Conservation (phyloP, 2,113 vertebrate genomes). For the Pelobates fuscus region DNA sequence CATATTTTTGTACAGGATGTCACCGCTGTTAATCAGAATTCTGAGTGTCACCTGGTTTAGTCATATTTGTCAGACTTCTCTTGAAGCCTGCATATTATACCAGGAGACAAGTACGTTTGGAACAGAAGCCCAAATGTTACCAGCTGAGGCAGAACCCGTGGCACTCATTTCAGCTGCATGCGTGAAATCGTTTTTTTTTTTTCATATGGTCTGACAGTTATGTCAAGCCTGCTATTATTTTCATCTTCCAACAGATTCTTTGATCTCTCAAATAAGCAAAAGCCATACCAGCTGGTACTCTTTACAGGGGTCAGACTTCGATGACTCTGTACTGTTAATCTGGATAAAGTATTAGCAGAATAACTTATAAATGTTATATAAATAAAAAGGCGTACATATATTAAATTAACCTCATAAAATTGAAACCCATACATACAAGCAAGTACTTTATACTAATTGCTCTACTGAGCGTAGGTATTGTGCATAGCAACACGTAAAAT, state of each 20-base stretch:
- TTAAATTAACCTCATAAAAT: too few species aligned
- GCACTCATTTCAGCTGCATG: slow-evolving; percentile 16
- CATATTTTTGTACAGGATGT: too few species aligned
- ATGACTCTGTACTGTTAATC: neutral
- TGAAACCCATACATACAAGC: too few species aligned
- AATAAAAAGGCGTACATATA: neutral
- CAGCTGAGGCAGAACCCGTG: neutral
- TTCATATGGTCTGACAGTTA: slow-evolving; percentile 11
- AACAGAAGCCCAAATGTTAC: slow-evolving; percentile 7
- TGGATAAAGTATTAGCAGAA: neutral
- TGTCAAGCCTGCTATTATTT: slow-evolving; percentile 23
- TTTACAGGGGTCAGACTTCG: neutral
- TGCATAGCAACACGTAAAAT: too few species aligned
- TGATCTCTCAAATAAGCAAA: slow-evolving; percentile 18
- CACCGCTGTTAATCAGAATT: neutral
- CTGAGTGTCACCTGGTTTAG: neutral
- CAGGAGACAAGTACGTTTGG: neutral
- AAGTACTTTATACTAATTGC: too few species aligned
- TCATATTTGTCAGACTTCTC: neutral
- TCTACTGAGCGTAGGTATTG: too few species aligned
- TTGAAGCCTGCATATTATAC: neutral
- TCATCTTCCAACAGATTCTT: slow-evolving; percentile 26
- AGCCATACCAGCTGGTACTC: slow-evolving; percentile 19
- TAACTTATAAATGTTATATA: neutral
- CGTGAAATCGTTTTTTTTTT: slow-evolving; percentile 16